phyloP scores from a whole-genome alignment of 2,797 vertebrate genomes.

The Microtus californicus region DNA sequence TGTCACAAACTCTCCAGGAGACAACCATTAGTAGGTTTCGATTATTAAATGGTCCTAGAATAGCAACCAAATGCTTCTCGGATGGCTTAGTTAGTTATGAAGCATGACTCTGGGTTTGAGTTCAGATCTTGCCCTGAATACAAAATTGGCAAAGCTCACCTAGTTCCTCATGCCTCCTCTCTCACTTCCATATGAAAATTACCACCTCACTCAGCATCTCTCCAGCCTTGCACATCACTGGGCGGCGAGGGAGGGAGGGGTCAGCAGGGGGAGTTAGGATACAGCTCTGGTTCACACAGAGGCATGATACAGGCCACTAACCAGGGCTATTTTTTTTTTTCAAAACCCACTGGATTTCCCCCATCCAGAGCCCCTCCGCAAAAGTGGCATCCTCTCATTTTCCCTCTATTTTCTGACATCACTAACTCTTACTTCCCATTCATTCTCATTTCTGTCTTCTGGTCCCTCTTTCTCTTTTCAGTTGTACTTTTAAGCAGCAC shows the following conservation, averaged over 20 bases:
- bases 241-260: no score
- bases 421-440: neutral
- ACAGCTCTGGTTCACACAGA: neutral
- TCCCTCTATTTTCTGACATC: neutral
- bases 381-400: neutral
- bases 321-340: neutral
- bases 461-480: neutral
- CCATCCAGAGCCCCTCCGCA: neutral
- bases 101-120: neutral
- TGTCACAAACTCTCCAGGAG: neutral
- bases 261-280: neutral
- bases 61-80: neutral
- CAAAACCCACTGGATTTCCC: neutral
- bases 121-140: neutral
- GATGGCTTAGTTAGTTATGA: neutral
- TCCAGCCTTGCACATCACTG: neutral
- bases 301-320: neutral
- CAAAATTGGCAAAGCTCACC: conserved; percentile 15
- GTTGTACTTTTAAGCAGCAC: neutral
- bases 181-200: neutral
- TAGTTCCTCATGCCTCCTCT: neutral
- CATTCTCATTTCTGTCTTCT: neutral
- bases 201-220: neutral
- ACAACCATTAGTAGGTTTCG: neutral
- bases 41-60: neutral